These are phyloP conservation scores for Globodera ellingtonae DNA, from an alignment of 1,140 invertebrate genomes.

Conservation along the genomic window DNA sequence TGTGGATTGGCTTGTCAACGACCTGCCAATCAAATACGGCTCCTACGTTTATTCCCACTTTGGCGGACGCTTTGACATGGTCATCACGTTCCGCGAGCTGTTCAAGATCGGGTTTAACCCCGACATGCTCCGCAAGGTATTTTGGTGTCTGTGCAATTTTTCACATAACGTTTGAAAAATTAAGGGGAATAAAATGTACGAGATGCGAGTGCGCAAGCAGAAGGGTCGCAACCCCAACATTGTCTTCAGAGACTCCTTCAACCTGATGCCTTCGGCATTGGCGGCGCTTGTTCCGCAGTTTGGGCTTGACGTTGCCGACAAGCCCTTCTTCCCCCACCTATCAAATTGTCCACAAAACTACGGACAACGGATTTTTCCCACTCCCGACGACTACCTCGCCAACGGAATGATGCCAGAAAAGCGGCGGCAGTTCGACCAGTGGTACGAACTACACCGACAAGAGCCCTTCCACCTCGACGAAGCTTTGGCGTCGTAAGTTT, in stretches of 20 bases:
- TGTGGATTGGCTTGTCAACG: background rate
- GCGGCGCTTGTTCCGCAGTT: too few species aligned
- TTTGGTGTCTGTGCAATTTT: too few species aligned
- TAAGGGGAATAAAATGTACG: background rate
- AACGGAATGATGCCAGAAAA: slow-evolving; percentile 32
- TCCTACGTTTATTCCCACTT: background rate
- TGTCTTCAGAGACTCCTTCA: slow-evolving; percentile 15
- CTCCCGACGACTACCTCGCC: slow-evolving; percentile 20
- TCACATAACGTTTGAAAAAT: background rate
- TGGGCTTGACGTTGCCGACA: too few species aligned
- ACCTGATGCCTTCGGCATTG: slow-evolving; percentile 7
- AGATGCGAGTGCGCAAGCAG: background rate
- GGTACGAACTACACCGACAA: background rate
- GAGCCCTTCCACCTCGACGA: slow-evolving; percentile 10
- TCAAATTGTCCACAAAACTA: slow-evolving; percentile 22
- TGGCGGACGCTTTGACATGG: slow-evolving; percentile 11
- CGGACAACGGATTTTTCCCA: background rate
- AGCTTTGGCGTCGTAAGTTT: background rate
- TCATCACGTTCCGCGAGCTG: background rate
- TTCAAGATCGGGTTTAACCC: background rate
- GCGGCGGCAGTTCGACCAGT: slow-evolving; percentile 11
- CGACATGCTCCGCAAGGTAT: background rate
- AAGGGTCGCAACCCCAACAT: background rate
- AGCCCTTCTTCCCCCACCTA: slow-evolving; percentile 28
- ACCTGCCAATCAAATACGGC: background rate